Evolutionary conservation across 2,113 vertebrate genomes (phyloP).

Genomic region (Marcusenius ussheri): DNA sequence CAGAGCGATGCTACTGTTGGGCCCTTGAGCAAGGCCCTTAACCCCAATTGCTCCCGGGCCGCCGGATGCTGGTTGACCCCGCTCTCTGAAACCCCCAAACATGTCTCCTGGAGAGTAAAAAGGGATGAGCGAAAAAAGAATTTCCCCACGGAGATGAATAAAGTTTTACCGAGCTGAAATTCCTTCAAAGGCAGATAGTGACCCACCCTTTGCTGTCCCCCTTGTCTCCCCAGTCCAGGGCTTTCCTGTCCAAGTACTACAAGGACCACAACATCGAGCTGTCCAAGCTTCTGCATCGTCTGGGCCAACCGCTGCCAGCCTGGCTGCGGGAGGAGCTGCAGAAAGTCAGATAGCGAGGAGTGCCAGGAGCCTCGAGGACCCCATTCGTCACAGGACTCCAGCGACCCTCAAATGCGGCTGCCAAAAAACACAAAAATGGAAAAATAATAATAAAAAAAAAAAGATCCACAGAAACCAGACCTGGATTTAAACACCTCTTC

Average conservation of each 20-base stretch:
- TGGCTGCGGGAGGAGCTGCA: constrained; percentile 96
- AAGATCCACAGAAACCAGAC: constrained; percentile 26
- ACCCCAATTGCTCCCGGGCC: not conserved
- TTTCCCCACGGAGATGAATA: not conserved
- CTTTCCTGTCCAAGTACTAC: constrained; percentile 88
- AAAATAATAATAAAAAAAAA: not conserved
- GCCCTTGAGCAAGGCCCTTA: not conserved
- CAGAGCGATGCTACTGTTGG: not conserved
- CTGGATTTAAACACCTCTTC: constrained; percentile 43
- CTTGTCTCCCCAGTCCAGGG: constrained; percentile 68
- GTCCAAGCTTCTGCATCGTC: constrained; percentile 84
- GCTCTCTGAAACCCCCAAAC: not conserved
- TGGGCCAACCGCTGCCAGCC: constrained; percentile 87
- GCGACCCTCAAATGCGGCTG: constrained; percentile 1
- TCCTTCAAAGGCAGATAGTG: not conserved
- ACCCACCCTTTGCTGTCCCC: not conserved
- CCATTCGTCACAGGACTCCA: constrained; percentile 11
- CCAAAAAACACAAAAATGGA: constrained; percentile 5
- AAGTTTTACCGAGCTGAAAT: not conserved
- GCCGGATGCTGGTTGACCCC: not conserved
- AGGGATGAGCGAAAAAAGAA: not conserved
- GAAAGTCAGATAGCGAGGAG: constrained; percentile 77
- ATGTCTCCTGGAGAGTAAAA: not conserved
- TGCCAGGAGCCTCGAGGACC: constrained; percentile 18
- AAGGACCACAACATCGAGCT: constrained; percentile 91